Percentiles rank a stretch among this genome's conserved stretches.
Evolutionary conservation across 2,888 invertebrate species (phyloP).

Genomic region (Linyphia triangularis): DNA sequence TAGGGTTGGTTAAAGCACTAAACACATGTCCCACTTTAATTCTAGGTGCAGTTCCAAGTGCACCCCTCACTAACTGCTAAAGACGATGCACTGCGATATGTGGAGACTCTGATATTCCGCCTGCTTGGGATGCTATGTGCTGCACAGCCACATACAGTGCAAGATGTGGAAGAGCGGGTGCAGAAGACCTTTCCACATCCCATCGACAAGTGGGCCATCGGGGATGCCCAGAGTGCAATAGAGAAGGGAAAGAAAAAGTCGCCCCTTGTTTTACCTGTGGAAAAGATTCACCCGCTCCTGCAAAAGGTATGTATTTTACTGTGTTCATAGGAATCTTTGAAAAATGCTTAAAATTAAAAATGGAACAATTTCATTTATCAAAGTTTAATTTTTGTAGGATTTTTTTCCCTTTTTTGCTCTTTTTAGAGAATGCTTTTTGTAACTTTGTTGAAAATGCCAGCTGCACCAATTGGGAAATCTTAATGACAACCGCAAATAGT

Average conservation of each 20-base stretch:
- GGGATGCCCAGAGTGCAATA: constrained; percentile 91
- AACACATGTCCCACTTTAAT: too few species aligned
- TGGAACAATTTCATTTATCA: not conserved
- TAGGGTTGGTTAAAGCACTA: too few species aligned
- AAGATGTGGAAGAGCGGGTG: constrained; percentile 96
- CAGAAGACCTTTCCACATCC: constrained; percentile 96
- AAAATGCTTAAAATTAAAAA: constrained; percentile 78
- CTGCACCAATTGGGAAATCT: too few species aligned
- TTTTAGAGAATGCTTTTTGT: too few species aligned
- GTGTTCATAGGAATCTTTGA: too few species aligned
- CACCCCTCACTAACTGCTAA: constrained; percentile 91
- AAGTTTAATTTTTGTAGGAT: not conserved
- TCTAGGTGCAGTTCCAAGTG: constrained; percentile 92
- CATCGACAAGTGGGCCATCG: constrained; percentile 94
- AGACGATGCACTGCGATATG: constrained; percentile 94
- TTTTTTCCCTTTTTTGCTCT: not conserved
- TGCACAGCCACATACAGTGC: constrained; percentile 80
- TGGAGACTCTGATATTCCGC: constrained; percentile 93
- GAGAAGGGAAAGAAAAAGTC: constrained; percentile 87
- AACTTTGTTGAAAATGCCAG: too few species aligned
- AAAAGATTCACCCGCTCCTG: constrained; percentile 92
- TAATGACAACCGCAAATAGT: too few species aligned
- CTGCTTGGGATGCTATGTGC: constrained; percentile 89
- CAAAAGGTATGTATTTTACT: constrained; percentile 86
- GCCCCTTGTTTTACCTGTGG: constrained; percentile 88